These are phyloP conservation scores for Leucoraja erinaceus DNA, from an alignment of 2,113 vertebrate genomes.

Conservation along the genomic window DNA sequence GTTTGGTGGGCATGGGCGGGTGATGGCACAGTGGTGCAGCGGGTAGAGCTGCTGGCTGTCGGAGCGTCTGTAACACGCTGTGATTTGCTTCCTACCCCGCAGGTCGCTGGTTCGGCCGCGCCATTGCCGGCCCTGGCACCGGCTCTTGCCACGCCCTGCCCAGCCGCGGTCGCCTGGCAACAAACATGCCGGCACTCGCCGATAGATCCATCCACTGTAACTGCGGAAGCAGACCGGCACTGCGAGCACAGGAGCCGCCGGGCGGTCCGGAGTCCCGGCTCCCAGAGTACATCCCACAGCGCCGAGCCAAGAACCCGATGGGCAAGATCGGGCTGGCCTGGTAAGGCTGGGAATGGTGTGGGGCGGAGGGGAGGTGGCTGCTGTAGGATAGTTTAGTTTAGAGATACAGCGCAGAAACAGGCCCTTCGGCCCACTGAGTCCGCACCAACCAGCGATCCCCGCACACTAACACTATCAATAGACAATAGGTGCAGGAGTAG, in stretches of 20 bases:
- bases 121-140: neutral
- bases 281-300: constrained; percentile 72
- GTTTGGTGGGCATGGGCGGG: too few relatives aligned
- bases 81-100: neutral
- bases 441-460: too few relatives aligned
- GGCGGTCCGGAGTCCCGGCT: constrained; percentile 44
- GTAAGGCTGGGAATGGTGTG: constrained; percentile 55
- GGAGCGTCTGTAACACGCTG: too few relatives aligned
- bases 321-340: constrained; percentile 78
- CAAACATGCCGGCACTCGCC: too few relatives aligned
- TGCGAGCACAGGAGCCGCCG: constrained; percentile 48
- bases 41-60: too few relatives aligned
- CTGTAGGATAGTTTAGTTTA: too few relatives aligned
- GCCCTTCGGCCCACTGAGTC: too few relatives aligned
- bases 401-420: too few relatives aligned
- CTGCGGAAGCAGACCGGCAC: constrained; percentile 39
- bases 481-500: too few relatives aligned
- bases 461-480: too few relatives aligned
- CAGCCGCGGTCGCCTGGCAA: neutral
- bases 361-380: too few relatives aligned
- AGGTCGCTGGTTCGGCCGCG: neutral
- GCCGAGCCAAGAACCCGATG: constrained; percentile 79
- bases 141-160: neutral
- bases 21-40: too few relatives aligned
- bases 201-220: constrained; percentile 45